Percentiles rank a stretch among this genome's conserved stretches.
phyloP scores from a whole-genome alignment of 2,888 invertebrate genomes.

The Torymus tubicola region DNA sequence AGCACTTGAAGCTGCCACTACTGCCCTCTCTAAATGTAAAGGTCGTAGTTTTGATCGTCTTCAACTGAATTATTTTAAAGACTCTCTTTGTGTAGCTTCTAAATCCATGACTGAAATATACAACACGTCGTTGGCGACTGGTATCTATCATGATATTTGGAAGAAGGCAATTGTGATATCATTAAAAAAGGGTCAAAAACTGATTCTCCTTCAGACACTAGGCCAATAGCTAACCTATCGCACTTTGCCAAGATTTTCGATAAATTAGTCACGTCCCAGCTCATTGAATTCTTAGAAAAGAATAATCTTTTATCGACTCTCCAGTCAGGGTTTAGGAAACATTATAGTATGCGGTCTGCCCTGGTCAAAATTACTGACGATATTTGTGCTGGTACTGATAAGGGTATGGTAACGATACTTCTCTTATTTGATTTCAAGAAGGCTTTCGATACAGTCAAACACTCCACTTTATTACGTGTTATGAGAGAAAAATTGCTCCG shows the following conservation, averaged over 20 bases:
- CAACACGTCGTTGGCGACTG: not conserved
- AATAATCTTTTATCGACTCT: too few relatives aligned
- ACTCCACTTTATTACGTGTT: not conserved
- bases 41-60: slow-evolving; percentile 4
- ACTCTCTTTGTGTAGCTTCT: not conserved
- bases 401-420: not conserved
- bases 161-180: not conserved
- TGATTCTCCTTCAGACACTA: not conserved
- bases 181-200: not conserved
- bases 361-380: not conserved
- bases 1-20: not conserved
- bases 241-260: not conserved
- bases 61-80: not conserved
- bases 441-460: too few relatives aligned
- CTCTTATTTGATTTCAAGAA: not conserved
- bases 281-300: too few relatives aligned
- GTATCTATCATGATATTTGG: not conserved
- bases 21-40: not conserved
- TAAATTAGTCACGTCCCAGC: too few relatives aligned
- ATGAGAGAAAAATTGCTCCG: not conserved
- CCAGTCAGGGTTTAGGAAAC: too few relatives aligned
- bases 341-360: not conserved
- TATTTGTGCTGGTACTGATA: not conserved
- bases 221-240: not conserved
- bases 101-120: too few relatives aligned